phyloP scores from a whole-genome alignment of 2,888 invertebrate genomes.

The Sinelater perroti region DNA sequence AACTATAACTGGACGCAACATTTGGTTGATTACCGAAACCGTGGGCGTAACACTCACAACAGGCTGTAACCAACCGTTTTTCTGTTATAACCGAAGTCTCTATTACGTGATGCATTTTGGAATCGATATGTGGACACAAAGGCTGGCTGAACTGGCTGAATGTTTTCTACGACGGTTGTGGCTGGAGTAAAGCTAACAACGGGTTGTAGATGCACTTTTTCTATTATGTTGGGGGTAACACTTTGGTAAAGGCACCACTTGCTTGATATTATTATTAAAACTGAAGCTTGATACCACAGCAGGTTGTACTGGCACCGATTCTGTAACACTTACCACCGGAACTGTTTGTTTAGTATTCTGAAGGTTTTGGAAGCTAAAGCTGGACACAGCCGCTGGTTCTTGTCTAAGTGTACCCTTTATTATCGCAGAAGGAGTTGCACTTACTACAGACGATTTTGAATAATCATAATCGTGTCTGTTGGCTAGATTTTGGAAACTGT shows the following conservation, averaged over 20 bases:
- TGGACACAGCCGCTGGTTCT: slow-evolving; percentile 45
- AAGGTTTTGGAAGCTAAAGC: slow-evolving; percentile 51
- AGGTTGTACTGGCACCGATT: not conserved
- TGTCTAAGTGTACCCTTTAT: slow-evolving; percentile 22
- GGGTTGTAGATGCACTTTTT: not conserved
- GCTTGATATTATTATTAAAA: not conserved
- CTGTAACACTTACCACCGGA: slow-evolving; percentile 4
- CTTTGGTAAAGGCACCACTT: too few species aligned
- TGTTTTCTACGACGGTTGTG: not conserved
- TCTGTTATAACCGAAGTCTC: not conserved
- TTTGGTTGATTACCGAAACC: slow-evolving; percentile 6
- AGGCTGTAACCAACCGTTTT: not conserved
- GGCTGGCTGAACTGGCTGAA: not conserved
- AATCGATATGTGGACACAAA: not conserved
- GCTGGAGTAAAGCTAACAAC: not conserved
- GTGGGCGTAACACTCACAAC: not conserved
- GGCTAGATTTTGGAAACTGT: slow-evolving; percentile 1
- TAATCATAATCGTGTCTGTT: not conserved
- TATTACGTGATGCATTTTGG: not conserved
- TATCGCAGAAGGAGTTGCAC: not conserved
- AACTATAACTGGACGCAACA: slow-evolving; percentile 9
- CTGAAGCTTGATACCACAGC: not conserved
- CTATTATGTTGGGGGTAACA: not conserved
- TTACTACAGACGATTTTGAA: not conserved
- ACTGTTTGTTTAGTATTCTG: too few species aligned